Evolutionary conservation across 2,888 invertebrate genomes (phyloP).

Genomic region (Polydrusus tereticollis): DNA sequence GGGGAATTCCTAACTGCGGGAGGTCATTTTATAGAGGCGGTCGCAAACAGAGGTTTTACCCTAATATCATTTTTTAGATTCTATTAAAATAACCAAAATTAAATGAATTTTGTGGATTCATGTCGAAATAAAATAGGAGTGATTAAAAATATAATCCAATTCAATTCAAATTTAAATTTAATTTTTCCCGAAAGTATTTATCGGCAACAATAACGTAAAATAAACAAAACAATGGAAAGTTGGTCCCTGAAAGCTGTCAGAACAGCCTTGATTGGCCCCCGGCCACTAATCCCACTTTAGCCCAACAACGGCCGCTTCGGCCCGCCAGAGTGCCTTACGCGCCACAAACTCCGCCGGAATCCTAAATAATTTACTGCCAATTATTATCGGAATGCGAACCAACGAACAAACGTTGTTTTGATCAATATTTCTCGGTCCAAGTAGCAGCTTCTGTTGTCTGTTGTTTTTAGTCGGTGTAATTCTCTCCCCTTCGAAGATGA

Average conservation of each 20-base stretch:
- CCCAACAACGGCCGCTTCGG: constrained; percentile 74
- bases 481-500: constrained; percentile 31
- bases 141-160: constrained; percentile 1
- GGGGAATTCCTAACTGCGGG: too few relatives aligned
- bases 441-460: constrained; percentile 26
- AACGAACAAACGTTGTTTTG: constrained; percentile 38
- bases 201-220: constrained; percentile 23
- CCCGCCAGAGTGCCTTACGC: constrained; percentile 59
- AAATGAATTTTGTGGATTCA: neutral
- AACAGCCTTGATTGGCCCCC: constrained; percentile 76
- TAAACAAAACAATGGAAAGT: constrained; percentile 32
- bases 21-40: too few relatives aligned
- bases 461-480: constrained; percentile 20
- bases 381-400: constrained; percentile 57
- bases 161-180: constrained; percentile 8
- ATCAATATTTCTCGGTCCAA: constrained; percentile 37
- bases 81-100: too few relatives aligned
- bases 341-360: constrained; percentile 57
- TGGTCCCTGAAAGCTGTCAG: constrained; percentile 49
- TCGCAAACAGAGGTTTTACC: too few relatives aligned
- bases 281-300: constrained; percentile 79
- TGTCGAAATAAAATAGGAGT: neutral
- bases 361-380: constrained; percentile 62
- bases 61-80: too few relatives aligned
- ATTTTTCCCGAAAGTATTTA: neutral